Base-by-base conservation (phyloP, 2,113 vertebrate species). In the Rhegmatorhina hoffmannsi region DNA sequence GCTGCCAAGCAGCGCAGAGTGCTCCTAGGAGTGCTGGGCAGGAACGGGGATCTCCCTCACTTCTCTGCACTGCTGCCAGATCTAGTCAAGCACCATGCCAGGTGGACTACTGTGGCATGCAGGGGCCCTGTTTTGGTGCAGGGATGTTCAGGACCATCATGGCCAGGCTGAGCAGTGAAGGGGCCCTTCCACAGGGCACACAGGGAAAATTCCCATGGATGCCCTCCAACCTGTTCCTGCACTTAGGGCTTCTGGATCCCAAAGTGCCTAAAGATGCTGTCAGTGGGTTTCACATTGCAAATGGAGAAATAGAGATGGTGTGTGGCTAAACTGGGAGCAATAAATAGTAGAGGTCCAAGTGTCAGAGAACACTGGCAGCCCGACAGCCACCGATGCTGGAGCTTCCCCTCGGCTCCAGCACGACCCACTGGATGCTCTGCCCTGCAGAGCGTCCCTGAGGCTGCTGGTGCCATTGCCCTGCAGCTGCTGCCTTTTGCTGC, bases 361-460 rank as follows among this genome's bases (percentile, higher is more conserved):
- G 63, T 17, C 67, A 64, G 60, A 53, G 55, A 53, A 60, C 23
- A 13, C 14, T 10, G 52, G 1, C 47, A 11, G n/a, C 31, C 16
- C 0, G 0, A 10, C 17, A 34, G 43, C 17, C 52, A 3, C 55
- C 0, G 17, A 1, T 0, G 1, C 46, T 12, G 34, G 24, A 69
- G 74, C 1, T 0, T 44, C 75, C 20, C 73, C 34, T 13, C 6
- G 64, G 69, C 33, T 50, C 29, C 31, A 14, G 34, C 0, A 1
- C 9, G 40, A 38, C 36, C 52, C 3, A 1, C 6, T 0, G 3
- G 21, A 4, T 43, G 40, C 2, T 53, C 38, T 52, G 78, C 60
- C 44, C 9, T 10, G 26, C 0, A 3, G 15, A 29, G 9, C 1
- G 0, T 19, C 36, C 25, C 47, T 3, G 40, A 33, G 68, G 56